Percentiles rank a stretch among this genome's conserved stretches.
Conservation (phyloP, 2,797 vertebrate genomes). For the Siniperca undulata region DNA sequence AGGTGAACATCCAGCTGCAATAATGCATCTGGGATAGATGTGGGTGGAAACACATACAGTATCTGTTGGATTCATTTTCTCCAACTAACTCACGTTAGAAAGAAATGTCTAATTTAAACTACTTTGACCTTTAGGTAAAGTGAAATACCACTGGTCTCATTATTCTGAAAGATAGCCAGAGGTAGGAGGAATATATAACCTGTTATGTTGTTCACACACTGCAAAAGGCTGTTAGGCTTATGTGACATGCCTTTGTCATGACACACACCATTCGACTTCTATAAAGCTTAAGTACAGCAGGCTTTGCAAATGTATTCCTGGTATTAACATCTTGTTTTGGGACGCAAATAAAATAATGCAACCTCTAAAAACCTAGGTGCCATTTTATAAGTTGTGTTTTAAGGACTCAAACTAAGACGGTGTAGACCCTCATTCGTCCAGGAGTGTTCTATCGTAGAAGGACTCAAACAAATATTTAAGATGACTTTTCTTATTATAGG, state of each 20-base stretch:
- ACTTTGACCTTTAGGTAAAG: conserved; percentile 72
- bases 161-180: conserved; percentile 68
- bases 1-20: conserved; percentile 32
- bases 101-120: conserved; percentile 77
- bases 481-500: conserved; percentile 21
- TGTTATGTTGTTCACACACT: conserved; percentile 43
- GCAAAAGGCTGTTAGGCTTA: conserved; percentile 40
- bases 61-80: conserved; percentile 62
- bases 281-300: conserved; percentile 30
- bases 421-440: too few relatives aligned
- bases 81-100: conserved; percentile 54
- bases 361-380: conserved; percentile 28
- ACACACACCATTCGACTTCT: conserved; percentile 46
- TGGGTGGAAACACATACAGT: conserved; percentile 42
- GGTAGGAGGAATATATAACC: conserved; percentile 48
- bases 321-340: conserved; percentile 16
- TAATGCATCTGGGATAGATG: conserved; percentile 38
- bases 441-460: too few relatives aligned
- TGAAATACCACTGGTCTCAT: conserved; percentile 79
- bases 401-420: conserved; percentile 29
- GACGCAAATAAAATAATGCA: conserved; percentile 10
- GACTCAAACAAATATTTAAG: conserved; percentile 36
- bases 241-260: conserved; percentile 66
- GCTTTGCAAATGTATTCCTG: conserved; percentile 24
- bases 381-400: conserved; percentile 34